Evolutionary conservation across 2,113 vertebrate genomes (phyloP).

Genomic region (Neodontobutis hainanensis): DNA sequence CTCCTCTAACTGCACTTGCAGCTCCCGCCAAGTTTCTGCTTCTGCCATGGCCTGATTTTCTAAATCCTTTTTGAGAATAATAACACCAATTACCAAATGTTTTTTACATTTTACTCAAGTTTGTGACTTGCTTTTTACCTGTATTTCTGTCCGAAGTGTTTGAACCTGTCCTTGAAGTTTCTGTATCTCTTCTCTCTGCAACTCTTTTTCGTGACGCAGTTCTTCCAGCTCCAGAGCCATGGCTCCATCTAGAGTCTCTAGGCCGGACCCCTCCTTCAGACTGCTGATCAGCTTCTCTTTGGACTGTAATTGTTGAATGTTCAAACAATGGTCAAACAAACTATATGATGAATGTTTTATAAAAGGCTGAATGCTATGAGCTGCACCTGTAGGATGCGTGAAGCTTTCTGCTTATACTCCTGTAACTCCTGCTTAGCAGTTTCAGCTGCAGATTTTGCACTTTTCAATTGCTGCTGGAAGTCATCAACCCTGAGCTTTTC

Average conservation of each 20-base stretch:
- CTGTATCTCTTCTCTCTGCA: constrained; percentile 92
- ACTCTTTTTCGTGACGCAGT: constrained; percentile 90
- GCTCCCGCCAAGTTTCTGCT: constrained; percentile 88
- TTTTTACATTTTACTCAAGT: neutral
- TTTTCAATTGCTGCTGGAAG: constrained; percentile 87
- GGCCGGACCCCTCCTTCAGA: constrained; percentile 95
- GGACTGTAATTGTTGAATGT: constrained; percentile 78
- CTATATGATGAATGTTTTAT: neutral
- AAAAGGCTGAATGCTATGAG: neutral
- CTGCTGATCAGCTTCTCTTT: constrained; percentile 99
- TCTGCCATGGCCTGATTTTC: constrained; percentile 90
- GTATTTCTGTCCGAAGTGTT: constrained; percentile 86
- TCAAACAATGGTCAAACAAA: neutral
- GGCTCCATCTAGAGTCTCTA: constrained; percentile 87
- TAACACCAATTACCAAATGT: neutral
- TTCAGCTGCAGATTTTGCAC: constrained; percentile 80
- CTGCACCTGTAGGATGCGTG: constrained; percentile 92
- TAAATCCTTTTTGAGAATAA: constrained; percentile 81
- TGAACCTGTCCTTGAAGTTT: constrained; percentile 89
- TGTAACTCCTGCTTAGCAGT: constrained; percentile 87
- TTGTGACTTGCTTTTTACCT: constrained; percentile 70
- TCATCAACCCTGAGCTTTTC: constrained; percentile 87
- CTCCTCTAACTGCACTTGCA: constrained; percentile 87
- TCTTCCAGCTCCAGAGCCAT: constrained; percentile 89
- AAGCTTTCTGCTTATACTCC: constrained; percentile 97